phyloP scores from a whole-genome alignment of 92 coral and sea anemone genomes.

The Galaxea fascicularis region DNA sequence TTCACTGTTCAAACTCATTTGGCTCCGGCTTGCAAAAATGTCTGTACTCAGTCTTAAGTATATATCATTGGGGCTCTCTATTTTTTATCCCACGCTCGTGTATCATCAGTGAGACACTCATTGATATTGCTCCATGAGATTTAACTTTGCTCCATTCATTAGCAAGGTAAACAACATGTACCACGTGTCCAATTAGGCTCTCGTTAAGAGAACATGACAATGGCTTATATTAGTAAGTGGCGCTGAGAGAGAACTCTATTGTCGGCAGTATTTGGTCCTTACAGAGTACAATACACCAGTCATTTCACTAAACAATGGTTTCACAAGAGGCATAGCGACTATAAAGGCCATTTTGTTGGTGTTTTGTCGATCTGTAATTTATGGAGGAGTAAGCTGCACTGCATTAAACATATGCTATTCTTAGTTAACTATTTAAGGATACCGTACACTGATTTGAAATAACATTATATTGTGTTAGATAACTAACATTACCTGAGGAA shows the following conservation, averaged over 20 bases:
- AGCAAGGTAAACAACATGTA: slow-evolving; percentile 17
- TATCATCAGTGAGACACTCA: neutral
- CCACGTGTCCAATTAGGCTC: slow-evolving; percentile 19
- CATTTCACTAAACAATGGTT: neutral
- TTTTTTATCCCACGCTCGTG: neutral
- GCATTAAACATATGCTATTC: neutral
- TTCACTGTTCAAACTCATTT: neutral
- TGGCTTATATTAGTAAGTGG: neutral
- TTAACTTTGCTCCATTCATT: slow-evolving; percentile 5
- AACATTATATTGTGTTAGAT: no score
- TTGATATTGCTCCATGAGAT: neutral
- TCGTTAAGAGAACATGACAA: neutral
- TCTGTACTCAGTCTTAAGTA: no score
- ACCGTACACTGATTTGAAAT: no score
- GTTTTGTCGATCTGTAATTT: neutral
- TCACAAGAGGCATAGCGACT: neutral
- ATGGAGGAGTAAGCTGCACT: neutral
- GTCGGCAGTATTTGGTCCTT: neutral
- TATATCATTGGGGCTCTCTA: neutral
- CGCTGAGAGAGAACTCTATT: neutral
- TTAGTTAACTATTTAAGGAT: no score
- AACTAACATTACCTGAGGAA: no score
- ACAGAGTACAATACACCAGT: neutral
- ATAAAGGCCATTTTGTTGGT: neutral
- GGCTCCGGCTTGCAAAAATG: no score